phyloP scores from a whole-genome alignment of 2,888 invertebrate genomes.

The Ophonus ardosiacus region DNA sequence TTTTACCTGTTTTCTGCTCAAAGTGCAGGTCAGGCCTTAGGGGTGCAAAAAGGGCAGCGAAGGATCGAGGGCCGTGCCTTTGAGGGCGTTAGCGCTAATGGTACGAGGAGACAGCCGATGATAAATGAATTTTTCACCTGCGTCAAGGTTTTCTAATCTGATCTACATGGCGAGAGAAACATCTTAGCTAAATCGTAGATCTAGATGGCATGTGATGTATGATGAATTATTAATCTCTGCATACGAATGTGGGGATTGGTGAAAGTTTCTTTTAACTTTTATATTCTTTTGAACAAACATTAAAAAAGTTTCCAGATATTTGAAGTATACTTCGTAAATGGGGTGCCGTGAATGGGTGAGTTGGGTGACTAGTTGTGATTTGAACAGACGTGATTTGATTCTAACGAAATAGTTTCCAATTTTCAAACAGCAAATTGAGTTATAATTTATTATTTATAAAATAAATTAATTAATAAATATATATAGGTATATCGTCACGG shows the following conservation, averaged over 20 bases:
- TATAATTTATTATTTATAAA: no score
- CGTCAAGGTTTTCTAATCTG: constrained; percentile 13
- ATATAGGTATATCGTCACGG: no score
- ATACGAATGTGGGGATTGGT: background rate
- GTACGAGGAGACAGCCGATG: constrained; percentile 16
- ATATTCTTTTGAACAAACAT: background rate
- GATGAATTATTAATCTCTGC: constrained; percentile 21
- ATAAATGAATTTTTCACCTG: constrained; percentile 45
- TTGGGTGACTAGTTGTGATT: no score
- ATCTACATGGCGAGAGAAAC: background rate
- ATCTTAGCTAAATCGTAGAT: background rate
- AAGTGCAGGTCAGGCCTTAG: background rate
- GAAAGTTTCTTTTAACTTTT: background rate
- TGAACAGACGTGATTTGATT: no score
- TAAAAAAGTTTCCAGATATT: background rate
- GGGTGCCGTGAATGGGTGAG: no score
- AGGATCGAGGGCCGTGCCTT: background rate
- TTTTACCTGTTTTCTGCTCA: background rate
- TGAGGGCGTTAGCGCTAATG: background rate
- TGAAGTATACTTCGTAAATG: background rate
- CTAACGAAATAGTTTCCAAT: no score
- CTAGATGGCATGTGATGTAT: background rate
- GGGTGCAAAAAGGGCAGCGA: constrained; percentile 11
- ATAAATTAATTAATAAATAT: no score
- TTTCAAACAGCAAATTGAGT: no score